A percentile compares a stretch with the other conserved stretches of the same genome.
phyloP scores from a whole-genome alignment of 1,140 invertebrate species.

The Calephelis virginiensis region DNA sequence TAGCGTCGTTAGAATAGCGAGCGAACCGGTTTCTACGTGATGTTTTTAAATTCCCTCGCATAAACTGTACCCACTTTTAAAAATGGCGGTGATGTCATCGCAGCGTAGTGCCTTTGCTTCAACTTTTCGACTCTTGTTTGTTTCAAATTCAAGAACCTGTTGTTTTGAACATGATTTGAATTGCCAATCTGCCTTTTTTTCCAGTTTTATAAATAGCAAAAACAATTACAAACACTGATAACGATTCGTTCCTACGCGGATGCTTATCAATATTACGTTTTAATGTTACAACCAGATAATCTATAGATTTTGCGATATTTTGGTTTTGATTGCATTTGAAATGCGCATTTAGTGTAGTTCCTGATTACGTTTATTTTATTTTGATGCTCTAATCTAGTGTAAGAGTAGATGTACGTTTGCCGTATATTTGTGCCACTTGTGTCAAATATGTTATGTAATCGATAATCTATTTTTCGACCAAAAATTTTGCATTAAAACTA shows the following conservation, averaged over 20 bases:
- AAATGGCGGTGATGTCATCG: constrained; percentile 54
- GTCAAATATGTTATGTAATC: too few relatives aligned
- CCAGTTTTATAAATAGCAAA: constrained; percentile 2
- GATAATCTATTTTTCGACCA: too few relatives aligned
- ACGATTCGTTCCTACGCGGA: constrained; percentile 28
- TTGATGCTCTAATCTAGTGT: background rate
- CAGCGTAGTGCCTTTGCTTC: constrained; percentile 30
- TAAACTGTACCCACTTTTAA: constrained; percentile 35
- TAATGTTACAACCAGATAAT: constrained; percentile 12
- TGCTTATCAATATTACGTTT: constrained; percentile 24
- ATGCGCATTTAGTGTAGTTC: background rate
- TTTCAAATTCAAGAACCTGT: constrained; percentile 37
- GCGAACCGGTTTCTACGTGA: constrained; percentile 27
- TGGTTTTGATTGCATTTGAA: background rate
- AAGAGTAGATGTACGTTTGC: background rate
- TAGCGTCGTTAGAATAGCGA: constrained; percentile 34
- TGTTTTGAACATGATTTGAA: constrained; percentile 33
- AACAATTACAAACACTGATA: constrained; percentile 19
- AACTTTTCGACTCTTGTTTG: constrained; percentile 36
- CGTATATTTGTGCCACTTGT: too few relatives aligned
- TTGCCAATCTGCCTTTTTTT: constrained; percentile 13
- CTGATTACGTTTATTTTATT: too few relatives aligned
- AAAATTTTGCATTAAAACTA: too few relatives aligned
- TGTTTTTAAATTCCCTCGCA: constrained; percentile 37
- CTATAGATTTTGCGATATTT: constrained; percentile 1